Evolutionary conservation across 2,888 invertebrate genomes (phyloP), one percentile per base, ranked within the genome.

Genomic region (Tanytarsus gracilentus): DNA sequence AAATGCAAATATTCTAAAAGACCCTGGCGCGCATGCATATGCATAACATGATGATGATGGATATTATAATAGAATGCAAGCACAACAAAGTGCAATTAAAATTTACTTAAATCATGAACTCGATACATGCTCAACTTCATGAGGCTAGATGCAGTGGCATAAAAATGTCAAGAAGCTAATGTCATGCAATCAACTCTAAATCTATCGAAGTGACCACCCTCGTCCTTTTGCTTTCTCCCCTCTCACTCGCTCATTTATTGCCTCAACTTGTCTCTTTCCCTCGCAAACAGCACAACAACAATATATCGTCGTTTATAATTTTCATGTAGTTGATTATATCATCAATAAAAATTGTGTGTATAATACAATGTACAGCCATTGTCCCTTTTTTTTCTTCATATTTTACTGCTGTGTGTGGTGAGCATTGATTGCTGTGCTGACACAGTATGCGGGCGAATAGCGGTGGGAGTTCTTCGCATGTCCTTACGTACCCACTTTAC

Each of bases 391-490:
- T n/a, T n/a, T n/a, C n/a, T n/a, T 36, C 36, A 44, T 44, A 36
- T 36, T 36, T n/a, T n/a, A n/a, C n/a, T n/a, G n/a, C 36, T 36
- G 14, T 40, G 9, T 44, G 9, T 44, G 26, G 25, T 14, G 26
- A 49, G 49, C 49, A 27, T 27, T 49, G 49, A 49, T 49, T 49
- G 49, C 27, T 27, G 49, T 40, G 40, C 26, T 25, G 40, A 39
- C 55, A 40, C 55, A 56, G 55, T 56, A 56, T 56, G 55, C 55
- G 55, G 55, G 55, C 40, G 36, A 56, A 58, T 58, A 58, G 58
- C 40, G 58, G 58, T 55, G 16, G 40, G 18, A n/a, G n/a, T n/a
- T n/a, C n/a, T n/a, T 49, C 58, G 58, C 58, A 58, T 58, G 58
- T 58, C 58, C 48, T 58, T 39, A n/a, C n/a, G n/a, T 51, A 30